Conservation (phyloP, 2,888 invertebrate species). For the Meganola albula region DNA sequence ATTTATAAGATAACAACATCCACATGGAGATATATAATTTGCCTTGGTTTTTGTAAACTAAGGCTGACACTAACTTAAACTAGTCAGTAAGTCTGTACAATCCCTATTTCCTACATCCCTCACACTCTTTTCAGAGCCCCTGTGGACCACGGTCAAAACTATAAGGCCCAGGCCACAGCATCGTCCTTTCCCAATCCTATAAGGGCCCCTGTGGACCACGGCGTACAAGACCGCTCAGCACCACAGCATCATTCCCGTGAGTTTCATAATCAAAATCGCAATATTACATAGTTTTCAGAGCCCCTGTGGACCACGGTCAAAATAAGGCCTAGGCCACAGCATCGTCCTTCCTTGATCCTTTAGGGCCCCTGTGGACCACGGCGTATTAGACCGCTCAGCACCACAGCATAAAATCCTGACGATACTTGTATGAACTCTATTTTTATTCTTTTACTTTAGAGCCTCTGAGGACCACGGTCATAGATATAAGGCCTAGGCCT, state of each 20-base stretch:
- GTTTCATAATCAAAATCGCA: neutral
- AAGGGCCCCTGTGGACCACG: constrained; percentile 4
- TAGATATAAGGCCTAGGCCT: too few relatives aligned
- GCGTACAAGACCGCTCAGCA: constrained; percentile 2
- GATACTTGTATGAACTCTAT: too few relatives aligned
- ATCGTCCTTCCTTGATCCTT: neutral
- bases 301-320: neutral
- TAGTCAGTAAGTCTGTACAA: neutral
- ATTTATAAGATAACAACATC: neutral
- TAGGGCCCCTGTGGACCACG: neutral
- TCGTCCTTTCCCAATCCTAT: neutral
- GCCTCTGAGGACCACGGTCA: too few relatives aligned
- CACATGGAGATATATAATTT: neutral
- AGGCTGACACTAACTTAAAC: neutral
- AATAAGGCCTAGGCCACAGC: neutral
- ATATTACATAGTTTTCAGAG: neutral
- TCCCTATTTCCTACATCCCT: neutral
- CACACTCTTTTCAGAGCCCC: constrained; percentile 2
- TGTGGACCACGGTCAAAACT: neutral
- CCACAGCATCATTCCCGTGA: neutral
- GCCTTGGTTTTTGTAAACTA: neutral
- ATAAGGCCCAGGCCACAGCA: neutral
- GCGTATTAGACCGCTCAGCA: neutral
- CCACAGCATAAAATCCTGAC: neutral
- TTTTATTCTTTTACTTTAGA: too few relatives aligned